Evolutionary conservation across 2,113 vertebrate genomes (phyloP), one percentile per base, ranked within the genome.

Genomic region (Paracanthobrama guichenoti): DNA sequence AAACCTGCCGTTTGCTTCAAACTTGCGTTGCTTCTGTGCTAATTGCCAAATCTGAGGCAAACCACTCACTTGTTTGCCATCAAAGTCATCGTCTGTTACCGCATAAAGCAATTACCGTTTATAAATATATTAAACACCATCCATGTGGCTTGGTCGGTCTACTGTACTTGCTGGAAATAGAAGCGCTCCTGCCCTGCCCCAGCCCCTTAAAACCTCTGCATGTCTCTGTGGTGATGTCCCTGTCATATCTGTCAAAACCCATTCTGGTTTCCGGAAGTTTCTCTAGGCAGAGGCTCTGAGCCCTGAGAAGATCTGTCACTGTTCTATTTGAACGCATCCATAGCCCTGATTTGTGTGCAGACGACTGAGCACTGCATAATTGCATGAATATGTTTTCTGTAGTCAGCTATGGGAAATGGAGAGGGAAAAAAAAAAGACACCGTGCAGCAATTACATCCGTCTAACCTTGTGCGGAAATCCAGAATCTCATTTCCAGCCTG

Each of bases 401-500:
- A 81, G 81, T 84, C 84, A 79, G 60, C 84, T 85, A 50, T 31
- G 77, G 72, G 14, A 74, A 39, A 83, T 31, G 26, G 76, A 79
- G 46, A 80, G 28, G 35, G 67, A 60, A 86, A 86, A 85, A 89
- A n/a, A n/a, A 88, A 90, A 90, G 87, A 91, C 90, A 92, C 55
- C 22, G 67, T 22, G 28, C 60, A 39, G 85, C 87, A 82, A 86
- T 86, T 86, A 86, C 75, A 80, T 75, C 66, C 28, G 86, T 88
- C 60, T 88, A 84, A 89, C 85, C 91, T 91, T 85, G 89, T 81
- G 88, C 89, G 87, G 87, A 92, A 91, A 92, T 89, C 87, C 89
- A 87, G 88, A 93, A 92, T 92, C 91, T 91, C 66, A 91, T 93
- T 91, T 92, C 88, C 92, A 91, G 90, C 91, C 91, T 90, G 88